Percentiles rank a stretch among this genome's conserved stretches.
Evolutionary conservation across 2,797 vertebrate species (phyloP).

Genomic region (Schizopygopsis malacanthus): DNA sequence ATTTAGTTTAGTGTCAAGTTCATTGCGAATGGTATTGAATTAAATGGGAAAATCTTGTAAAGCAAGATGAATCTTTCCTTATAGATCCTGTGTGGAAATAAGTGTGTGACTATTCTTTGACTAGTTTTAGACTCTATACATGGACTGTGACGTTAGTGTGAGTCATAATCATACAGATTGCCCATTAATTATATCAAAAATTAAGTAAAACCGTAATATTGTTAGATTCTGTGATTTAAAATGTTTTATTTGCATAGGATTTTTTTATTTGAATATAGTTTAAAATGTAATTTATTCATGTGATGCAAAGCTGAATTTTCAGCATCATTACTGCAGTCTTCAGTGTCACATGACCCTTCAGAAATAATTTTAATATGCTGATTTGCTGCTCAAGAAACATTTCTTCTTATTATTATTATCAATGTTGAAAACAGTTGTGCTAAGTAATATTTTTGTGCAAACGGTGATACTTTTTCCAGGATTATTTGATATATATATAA

Average conservation of each 20-base stretch:
- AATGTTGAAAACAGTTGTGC: background rate
- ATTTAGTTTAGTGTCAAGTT: background rate
- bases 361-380: background rate
- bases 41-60: conserved; percentile 22
- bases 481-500: background rate
- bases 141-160: background rate
- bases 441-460: background rate
- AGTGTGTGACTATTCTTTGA: background rate
- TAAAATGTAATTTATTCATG: background rate
- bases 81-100: conserved; percentile 7
- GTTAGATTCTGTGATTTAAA: background rate
- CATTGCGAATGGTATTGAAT: conserved; percentile 7
- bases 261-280: background rate
- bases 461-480: background rate
- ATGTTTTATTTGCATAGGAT: background rate
- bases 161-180: conserved; percentile 9
- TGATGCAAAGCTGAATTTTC: background rate
- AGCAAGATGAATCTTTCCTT: background rate
- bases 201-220: background rate
- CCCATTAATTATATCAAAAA: background rate
- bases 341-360: background rate
- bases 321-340: background rate
- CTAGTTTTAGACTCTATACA: background rate
- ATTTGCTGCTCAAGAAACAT: background rate
- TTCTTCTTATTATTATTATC: background rate